phyloP scores from a whole-genome alignment of 2,888 invertebrate genomes.

The Rotaria socialis region DNA sequence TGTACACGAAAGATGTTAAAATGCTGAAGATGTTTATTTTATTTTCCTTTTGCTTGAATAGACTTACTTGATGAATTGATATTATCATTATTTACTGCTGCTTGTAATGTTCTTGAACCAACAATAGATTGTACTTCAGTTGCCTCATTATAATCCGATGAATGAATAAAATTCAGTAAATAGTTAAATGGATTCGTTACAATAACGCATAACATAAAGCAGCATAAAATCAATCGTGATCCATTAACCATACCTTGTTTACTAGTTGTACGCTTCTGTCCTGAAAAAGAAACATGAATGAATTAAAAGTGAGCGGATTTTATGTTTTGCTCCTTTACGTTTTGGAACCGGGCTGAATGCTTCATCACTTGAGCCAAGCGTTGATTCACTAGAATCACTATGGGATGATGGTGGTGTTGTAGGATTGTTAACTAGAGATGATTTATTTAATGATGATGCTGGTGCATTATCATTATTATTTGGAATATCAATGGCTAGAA shows the following conservation, averaged over 20 bases:
- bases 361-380: neutral
- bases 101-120: constrained; percentile 9
- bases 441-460: neutral
- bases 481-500: neutral
- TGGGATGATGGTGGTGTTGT: constrained; percentile 43
- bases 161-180: neutral
- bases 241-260: constrained; percentile 24
- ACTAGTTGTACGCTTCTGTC: constrained; percentile 5
- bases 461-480: neutral
- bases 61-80: neutral
- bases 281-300: neutral
- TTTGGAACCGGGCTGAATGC: neutral
- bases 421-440: neutral
- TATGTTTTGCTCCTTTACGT: neutral
- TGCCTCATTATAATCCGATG: neutral
- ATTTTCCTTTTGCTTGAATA: too few species aligned
- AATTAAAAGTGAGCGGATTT: neutral
- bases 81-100: neutral
- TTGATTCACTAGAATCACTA: neutral
- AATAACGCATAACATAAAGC: neutral
- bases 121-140: neutral
- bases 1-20: too few species aligned
- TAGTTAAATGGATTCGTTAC: constrained; percentile 8
- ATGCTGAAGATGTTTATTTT: too few species aligned
- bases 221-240: neutral